Percentiles rank a stretch among this genome's conserved stretches.
These are phyloP conservation scores for Petrocephalus zakoni DNA, from an alignment of 2,113 vertebrate species.

Conservation along the genomic window DNA sequence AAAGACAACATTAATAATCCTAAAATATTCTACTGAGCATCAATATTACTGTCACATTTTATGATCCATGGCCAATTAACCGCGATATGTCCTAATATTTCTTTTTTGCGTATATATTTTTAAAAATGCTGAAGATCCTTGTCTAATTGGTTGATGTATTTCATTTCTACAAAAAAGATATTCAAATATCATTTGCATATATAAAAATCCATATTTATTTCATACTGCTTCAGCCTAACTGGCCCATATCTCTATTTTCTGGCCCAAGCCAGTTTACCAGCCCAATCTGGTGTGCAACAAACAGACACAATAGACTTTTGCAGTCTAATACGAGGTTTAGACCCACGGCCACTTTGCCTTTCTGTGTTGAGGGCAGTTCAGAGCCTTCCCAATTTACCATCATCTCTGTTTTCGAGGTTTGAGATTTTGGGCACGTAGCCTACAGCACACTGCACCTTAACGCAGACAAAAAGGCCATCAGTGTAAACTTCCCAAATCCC, in stretches of 20 bases:
- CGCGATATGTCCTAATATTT: background rate
- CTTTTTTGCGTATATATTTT: background rate
- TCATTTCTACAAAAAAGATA: background rate
- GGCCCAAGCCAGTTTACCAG: background rate
- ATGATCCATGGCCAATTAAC: background rate
- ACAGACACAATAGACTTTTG: background rate
- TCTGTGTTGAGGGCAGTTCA: background rate
- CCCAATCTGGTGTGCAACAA: background rate
- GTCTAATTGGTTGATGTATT: background rate
- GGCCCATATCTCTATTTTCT: background rate
- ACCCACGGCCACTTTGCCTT: background rate
- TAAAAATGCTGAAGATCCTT: background rate
- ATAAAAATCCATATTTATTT: background rate
- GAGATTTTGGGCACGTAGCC: background rate
- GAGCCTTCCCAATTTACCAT: background rate
- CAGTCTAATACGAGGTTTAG: background rate
- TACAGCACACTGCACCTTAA: background rate
- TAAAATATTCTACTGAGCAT: background rate
- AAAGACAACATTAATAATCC: background rate
- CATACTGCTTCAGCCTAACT: background rate
- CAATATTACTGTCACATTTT: background rate
- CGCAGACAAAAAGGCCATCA: background rate
- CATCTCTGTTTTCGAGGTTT: background rate
- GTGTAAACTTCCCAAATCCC: background rate
- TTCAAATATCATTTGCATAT: background rate